phyloP scores from a whole-genome alignment of 2,797 vertebrate genomes.

The Rhyacichthys aspro region DNA sequence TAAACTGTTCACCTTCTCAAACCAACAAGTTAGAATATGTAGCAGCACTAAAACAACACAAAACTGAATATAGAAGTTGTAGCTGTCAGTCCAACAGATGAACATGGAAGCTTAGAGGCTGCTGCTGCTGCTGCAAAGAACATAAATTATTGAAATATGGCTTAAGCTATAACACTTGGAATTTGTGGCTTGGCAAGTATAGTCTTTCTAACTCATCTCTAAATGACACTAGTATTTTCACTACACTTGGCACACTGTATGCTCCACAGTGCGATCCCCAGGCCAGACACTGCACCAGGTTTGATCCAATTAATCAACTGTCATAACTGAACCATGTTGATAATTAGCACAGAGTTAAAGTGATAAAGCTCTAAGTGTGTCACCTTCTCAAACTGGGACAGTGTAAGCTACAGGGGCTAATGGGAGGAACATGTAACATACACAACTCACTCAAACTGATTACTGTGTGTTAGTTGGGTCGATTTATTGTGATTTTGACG shows the following conservation, averaged over 20 bases:
- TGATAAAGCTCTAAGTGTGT: constrained; percentile 71
- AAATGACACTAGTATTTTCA: too few relatives aligned
- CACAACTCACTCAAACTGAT: constrained; percentile 9
- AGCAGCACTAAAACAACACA: constrained; percentile 15
- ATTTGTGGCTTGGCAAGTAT: constrained; percentile 14
- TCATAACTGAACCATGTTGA: constrained; percentile 51
- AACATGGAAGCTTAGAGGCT: constrained; percentile 14
- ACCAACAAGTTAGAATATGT: constrained; percentile 1
- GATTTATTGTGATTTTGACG: constrained; percentile 1
- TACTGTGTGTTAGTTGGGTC: background rate
- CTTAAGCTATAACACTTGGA: constrained; percentile 14
- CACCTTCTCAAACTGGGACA: constrained; percentile 75
- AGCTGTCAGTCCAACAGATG: constrained; percentile 17
- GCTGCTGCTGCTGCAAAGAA: constrained; percentile 33
- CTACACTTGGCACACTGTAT: background rate
- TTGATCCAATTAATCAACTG: constrained; percentile 57
- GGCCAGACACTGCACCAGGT: constrained; percentile 1
- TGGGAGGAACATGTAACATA: constrained; percentile 40
- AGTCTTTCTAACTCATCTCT: too few relatives aligned
- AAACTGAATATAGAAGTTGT: constrained; percentile 5
- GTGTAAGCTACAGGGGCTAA: constrained; percentile 52
- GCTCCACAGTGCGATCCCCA: background rate
- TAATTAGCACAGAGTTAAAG: constrained; percentile 63
- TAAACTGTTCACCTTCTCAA: background rate
- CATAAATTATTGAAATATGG: constrained; percentile 49